These are phyloP conservation scores for Eptesicus fuscus DNA, from an alignment of 2,113 vertebrate genomes.

Conservation along the genomic window DNA sequence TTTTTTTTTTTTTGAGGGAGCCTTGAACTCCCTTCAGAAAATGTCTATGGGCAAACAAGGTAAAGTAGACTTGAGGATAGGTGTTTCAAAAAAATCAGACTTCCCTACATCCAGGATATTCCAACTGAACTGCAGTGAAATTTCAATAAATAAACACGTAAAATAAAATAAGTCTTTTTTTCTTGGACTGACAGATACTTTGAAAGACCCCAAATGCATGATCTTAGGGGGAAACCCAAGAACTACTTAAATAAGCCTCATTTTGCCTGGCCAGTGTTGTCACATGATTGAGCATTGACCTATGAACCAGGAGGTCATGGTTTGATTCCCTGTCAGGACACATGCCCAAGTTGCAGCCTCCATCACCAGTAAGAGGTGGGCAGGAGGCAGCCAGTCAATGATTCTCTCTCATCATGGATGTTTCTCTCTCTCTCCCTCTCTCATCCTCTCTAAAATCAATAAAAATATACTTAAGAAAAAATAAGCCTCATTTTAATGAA, in stretches of 20 bases:
- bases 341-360: too few species aligned
- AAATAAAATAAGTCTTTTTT: slow-evolving; percentile 15
- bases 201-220: slow-evolving; percentile 29
- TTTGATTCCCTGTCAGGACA: too few species aligned
- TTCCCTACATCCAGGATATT: neutral
- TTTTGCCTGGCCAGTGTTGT: neutral
- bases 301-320: too few species aligned
- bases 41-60: slow-evolving; percentile 29
- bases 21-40: neutral
- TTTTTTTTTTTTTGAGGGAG: neutral
- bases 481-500: slow-evolving; percentile 51
- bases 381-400: too few species aligned
- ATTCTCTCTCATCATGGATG: too few species aligned
- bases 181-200: neutral
- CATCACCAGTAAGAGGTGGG: too few species aligned
- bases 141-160: slow-evolving; percentile 9
- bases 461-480: neutral
- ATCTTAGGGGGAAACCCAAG: slow-evolving; percentile 21
- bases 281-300: too few species aligned
- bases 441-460: too few species aligned
- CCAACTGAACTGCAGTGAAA: slow-evolving; percentile 16
- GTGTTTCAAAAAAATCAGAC: neutral
- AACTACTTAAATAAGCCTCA: slow-evolving; percentile 35
- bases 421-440: too few species aligned
- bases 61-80: neutral